phyloP scores from a whole-genome alignment of 2,797 vertebrate genomes.

The Lithobates pipiens region DNA sequence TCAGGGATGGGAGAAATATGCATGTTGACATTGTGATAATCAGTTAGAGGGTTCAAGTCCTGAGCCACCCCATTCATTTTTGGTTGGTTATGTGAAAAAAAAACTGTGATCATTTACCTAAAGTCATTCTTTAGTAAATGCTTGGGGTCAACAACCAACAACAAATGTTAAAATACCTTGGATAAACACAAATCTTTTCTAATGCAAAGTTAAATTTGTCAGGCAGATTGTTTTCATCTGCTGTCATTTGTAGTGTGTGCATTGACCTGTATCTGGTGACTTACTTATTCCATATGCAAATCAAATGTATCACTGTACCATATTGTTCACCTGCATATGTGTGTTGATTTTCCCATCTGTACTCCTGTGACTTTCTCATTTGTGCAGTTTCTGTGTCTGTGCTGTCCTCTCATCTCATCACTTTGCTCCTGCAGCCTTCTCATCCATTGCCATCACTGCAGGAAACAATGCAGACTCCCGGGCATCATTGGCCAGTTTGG shows the following conservation, averaged over 20 bases:
- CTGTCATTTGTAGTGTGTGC: neutral
- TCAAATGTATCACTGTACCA: neutral
- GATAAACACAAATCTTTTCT: neutral
- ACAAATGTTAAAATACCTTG: neutral
- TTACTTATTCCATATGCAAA: neutral
- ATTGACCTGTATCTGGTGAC: neutral
- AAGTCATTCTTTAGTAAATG: neutral
- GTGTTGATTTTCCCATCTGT: neutral
- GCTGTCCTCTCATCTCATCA: conserved; percentile 42
- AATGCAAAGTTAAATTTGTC: neutral
- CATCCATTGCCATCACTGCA: conserved; percentile 93
- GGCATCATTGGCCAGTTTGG: conserved; percentile 95
- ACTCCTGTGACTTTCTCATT: conserved; percentile 23
- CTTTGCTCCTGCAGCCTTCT: conserved; percentile 86
- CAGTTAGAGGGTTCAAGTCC: too few species aligned
- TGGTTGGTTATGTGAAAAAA: too few species aligned
- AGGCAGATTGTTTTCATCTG: neutral
- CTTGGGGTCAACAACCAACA: neutral
- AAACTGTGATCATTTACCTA: neutral
- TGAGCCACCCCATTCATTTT: too few species aligned
- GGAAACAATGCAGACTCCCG: conserved; percentile 95
- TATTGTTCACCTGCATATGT: neutral
- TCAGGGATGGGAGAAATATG: too few species aligned
- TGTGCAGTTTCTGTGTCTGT: conserved; percentile 20
- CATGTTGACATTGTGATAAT: too few species aligned